These are phyloP conservation scores for Temnothorax ravouxi DNA, from an alignment of 2,888 invertebrate genomes.

Conservation along the genomic window DNA sequence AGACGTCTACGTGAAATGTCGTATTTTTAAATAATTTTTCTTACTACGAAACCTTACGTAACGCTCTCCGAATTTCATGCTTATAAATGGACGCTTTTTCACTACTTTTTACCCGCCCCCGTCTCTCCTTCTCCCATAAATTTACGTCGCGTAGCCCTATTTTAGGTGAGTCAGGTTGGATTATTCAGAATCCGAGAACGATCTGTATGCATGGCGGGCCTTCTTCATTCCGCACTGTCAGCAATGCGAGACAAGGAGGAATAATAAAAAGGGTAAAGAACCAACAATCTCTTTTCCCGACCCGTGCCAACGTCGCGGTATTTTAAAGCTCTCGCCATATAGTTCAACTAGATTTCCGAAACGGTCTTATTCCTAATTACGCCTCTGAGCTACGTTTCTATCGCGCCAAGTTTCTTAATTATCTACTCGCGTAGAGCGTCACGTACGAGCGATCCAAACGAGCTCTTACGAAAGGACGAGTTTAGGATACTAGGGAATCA, in stretches of 20 bases:
- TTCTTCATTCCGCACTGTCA: conserved; percentile 45
- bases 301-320: not conserved
- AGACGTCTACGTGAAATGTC: not conserved
- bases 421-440: not conserved
- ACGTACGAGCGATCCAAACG: not conserved
- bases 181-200: conserved; percentile 32
- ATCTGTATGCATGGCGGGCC: conserved; percentile 30
- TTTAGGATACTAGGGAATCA: conserved; percentile 38
- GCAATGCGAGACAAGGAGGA: conserved; percentile 41
- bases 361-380: not conserved
- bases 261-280: conserved; percentile 28
- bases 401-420: not conserved
- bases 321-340: not conserved
- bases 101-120: not conserved
- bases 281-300: not conserved
- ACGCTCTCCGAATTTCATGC: not conserved
- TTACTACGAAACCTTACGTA: not conserved
- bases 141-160: conserved; percentile 12
- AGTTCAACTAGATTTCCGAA: not conserved
- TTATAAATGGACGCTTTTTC: conserved; percentile 6
- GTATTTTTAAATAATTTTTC: not conserved
- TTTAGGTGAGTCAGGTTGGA: conserved; percentile 17
- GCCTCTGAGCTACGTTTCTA: not conserved
- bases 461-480: not conserved
- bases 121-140: not conserved